Conservation (phyloP, 2,888 invertebrate species). For the Drosophila meridiana region DNA sequence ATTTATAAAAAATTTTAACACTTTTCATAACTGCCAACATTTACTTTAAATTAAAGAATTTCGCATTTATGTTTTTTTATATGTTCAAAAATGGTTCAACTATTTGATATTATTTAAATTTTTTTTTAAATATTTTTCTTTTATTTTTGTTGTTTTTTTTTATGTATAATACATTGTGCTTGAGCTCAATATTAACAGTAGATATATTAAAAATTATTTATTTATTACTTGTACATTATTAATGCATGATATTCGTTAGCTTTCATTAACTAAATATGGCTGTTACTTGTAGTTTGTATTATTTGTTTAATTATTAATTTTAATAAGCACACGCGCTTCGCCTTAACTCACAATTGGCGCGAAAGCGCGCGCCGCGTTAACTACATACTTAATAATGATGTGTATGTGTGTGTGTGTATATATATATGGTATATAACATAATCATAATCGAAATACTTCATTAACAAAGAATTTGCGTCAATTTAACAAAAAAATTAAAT, state of each 20-base stretch:
- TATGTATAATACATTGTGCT: slow-evolving; percentile 70
- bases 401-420: slow-evolving; percentile 29
- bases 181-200: slow-evolving; percentile 59
- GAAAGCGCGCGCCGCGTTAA: slow-evolving; percentile 21
- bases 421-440: slow-evolving; percentile 45
- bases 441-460: slow-evolving; percentile 70
- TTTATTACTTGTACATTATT: slow-evolving; percentile 72
- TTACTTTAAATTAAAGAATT: slow-evolving; percentile 78
- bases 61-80: slow-evolving; percentile 1
- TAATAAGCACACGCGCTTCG: slow-evolving; percentile 17
- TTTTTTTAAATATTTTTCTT: background rate
- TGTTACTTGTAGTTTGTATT: slow-evolving; percentile 55
- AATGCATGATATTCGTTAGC: slow-evolving; percentile 64
- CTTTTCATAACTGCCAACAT: slow-evolving; percentile 19
- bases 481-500: slow-evolving; percentile 59
- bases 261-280: slow-evolving; percentile 79
- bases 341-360: slow-evolving; percentile 20
- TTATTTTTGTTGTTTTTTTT: slow-evolving; percentile 16
- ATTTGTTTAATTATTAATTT: slow-evolving; percentile 14
- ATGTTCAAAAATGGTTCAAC: slow-evolving; percentile 16
- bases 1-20: slow-evolving; percentile 31
- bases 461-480: slow-evolving; percentile 74
- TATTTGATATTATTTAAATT: slow-evolving; percentile 8
- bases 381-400: slow-evolving; percentile 37
- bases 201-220: slow-evolving; percentile 54